Base-by-base conservation (phyloP, 2,888 invertebrate species). In the Parapristionchus giblindavisi region DNA sequence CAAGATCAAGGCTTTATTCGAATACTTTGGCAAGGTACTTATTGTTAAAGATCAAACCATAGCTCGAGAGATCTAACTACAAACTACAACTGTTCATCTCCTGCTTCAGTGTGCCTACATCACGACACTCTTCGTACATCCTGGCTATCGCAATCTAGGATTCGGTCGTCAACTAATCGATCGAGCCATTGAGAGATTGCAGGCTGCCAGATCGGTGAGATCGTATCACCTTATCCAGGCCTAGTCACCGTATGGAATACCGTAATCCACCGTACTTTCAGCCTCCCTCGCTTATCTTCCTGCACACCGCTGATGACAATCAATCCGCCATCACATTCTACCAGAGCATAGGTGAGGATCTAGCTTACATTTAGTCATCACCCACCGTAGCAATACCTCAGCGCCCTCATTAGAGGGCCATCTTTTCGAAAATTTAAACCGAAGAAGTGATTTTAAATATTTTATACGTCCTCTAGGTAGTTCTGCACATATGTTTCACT, bases 21-120 rank as follows among this genome's bases (percentile, higher is more conserved):
- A 65, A 27, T 65, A 65, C 63, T 65, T 43, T 21, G 43, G 63
- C 14, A 29, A 5, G 43, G 40, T 40, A 61, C 43, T 43, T 17
- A 8, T 43, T 43, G 8, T 14, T 14, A 43, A 43, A 8, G 8
- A 43, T 43, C 43, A 17, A 14, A 43, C 17, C 43, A 43, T 43
- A 14, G 8, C 8, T 43, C 8, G 8, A 14, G 8, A 43, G 8
- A 43, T 14, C 17, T 14, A 8, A 24, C 40, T 40, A 40, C 38
- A 38, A 21, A 61, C 61, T 38, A 61, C 61, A 40, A 40, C 48
- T 27, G 8, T 21, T 43, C 34, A 5, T n/a, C 5, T 6, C 11
- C 32, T 3, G n/a, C n/a, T 51, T 34, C n/a, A 68, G 68, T 34
- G 51, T 36, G 68, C 68, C 52, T 68, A 68, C 68, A 52, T 68